Percentiles rank a stretch among this genome's conserved stretches.
Conservation (phyloP, 2,113 vertebrate genomes). For the Coryphaenoides rupestris region DNA sequence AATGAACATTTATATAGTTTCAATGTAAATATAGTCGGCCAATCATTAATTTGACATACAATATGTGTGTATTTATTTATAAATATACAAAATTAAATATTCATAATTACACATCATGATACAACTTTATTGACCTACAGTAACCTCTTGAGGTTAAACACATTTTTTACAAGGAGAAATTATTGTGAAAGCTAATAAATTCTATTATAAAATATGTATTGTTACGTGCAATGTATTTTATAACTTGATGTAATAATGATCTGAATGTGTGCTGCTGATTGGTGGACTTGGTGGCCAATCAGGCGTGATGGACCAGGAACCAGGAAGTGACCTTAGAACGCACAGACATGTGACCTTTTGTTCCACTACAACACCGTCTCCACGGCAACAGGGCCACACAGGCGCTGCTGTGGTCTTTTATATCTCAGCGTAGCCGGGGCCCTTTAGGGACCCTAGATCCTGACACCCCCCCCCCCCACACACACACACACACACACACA, state of each 20-base stretch:
- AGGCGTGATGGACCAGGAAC: conserved; percentile 14
- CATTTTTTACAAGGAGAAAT: too few species aligned
- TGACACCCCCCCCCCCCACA: too few species aligned
- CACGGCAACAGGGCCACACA: conserved; percentile 53
- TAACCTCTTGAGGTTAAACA: too few species aligned
- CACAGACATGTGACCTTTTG: conserved; percentile 35
- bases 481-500: not conserved
- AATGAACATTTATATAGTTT: not conserved
- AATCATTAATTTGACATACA: not conserved
- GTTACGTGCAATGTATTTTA: conserved; percentile 11
- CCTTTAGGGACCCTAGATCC: too few species aligned
- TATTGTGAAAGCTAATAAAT: too few species aligned
- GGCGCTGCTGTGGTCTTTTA: conserved; percentile 3
- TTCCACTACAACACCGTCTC: conserved; percentile 26
- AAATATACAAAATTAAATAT: not conserved
- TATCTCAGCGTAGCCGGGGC: not conserved
- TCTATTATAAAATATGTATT: not conserved
- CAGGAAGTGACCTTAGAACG: conserved; percentile 23
- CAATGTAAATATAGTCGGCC: not conserved
- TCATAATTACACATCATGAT: too few species aligned
- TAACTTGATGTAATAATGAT: conserved; percentile 28
- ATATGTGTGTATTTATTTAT: not conserved
- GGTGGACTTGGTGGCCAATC: conserved; percentile 15
- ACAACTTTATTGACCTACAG: too few species aligned
- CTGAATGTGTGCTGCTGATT: not conserved